Base-by-base conservation (phyloP, 2,797 vertebrate genomes). In the Sebastes jordani region DNA sequence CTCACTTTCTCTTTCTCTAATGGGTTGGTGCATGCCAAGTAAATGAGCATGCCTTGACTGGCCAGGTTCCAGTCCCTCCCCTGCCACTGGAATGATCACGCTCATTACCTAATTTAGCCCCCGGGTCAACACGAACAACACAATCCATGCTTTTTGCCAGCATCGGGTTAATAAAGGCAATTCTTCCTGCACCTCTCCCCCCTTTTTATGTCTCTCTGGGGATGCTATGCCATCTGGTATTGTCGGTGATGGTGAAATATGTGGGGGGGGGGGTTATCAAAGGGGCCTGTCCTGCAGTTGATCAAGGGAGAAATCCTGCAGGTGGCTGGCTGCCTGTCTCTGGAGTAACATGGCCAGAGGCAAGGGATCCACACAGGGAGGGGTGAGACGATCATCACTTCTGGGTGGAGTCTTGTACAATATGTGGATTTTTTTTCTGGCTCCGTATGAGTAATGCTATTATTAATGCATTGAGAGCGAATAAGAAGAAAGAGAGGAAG, bases 101-200 rank as follows among this genome's bases (percentile, higher is more conserved):
- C 86, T 95, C 87, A 93, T 94, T 94, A 93, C 89, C 82, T 91
- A 81, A 89, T 85, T 90, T 91, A 85, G 80, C 91, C 86, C 74
- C 55, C 1, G 71, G 91, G 92, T 94, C 89, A 86, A 85, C 27
- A 38, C 38, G 71, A 78, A 83, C 84, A 88, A 82, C 79, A 78
- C 73, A 62, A 72, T 75, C 81, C 58, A 66, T 63, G 64, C 63
- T 79, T 78, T 25, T 68, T 58, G 69, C 83, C 81, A 77, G 63
- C 66, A 7, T 54, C 11, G 34, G 60, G 81, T 74, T 84, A 88
- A 85, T 75, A 65, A 72, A 74, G 77, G 60, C 23, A 30, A 69
- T 77, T 74, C 77, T 76, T 74, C 54, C 78, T 27, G 13, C 68
- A 74, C 42, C 55, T 62, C 60, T 78, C 16, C 58, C 23, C 71